Evolutionary conservation across 2,888 invertebrate genomes (phyloP).

Genomic region (Xiphydria camelus): DNA sequence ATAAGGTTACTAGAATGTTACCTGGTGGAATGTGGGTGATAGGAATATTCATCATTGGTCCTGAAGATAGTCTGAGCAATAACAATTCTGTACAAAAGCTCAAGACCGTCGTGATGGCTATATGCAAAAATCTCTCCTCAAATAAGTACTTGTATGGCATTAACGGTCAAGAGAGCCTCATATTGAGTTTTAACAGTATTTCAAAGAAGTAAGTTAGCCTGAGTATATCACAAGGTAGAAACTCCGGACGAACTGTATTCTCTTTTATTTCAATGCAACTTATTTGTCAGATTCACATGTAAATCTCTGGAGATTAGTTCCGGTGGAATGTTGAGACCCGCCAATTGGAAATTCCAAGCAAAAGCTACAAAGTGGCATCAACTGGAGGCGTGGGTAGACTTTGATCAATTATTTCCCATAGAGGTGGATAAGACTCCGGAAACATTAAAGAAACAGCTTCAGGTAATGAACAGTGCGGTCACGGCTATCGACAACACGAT

Average conservation of each 20-base stretch:
- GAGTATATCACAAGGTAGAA: too few relatives aligned
- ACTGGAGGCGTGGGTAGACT: conserved; percentile 74
- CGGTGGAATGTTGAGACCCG: conserved; percentile 65
- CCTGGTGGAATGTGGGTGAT: conserved; percentile 88
- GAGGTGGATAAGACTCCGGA: conserved; percentile 64
- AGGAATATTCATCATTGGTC: conserved; percentile 77
- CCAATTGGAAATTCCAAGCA: conserved; percentile 77
- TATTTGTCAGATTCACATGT: conserved; percentile 61
- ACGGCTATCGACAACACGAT: not conserved
- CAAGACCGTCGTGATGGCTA: conserved; percentile 62
- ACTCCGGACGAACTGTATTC: too few relatives aligned
- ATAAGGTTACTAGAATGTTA: conserved; percentile 80
- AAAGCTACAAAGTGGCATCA: conserved; percentile 75
- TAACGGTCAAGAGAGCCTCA: conserved; percentile 65
- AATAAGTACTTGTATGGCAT: conserved; percentile 68
- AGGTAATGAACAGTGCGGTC: conserved; percentile 58
- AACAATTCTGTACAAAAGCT: conserved; percentile 64
- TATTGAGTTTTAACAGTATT: conserved; percentile 62
- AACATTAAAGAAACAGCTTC: conserved; percentile 71
- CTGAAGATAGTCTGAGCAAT: conserved; percentile 67
- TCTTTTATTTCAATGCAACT: conserved; percentile 19
- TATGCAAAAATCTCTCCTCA: conserved; percentile 62
- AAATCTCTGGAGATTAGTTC: conserved; percentile 66
- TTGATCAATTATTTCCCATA: conserved; percentile 77
- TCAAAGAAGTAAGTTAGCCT: conserved; percentile 58